Evolutionary conservation across 2,888 invertebrate species (phyloP).

Genomic region (Eupithecia insigniata): DNA sequence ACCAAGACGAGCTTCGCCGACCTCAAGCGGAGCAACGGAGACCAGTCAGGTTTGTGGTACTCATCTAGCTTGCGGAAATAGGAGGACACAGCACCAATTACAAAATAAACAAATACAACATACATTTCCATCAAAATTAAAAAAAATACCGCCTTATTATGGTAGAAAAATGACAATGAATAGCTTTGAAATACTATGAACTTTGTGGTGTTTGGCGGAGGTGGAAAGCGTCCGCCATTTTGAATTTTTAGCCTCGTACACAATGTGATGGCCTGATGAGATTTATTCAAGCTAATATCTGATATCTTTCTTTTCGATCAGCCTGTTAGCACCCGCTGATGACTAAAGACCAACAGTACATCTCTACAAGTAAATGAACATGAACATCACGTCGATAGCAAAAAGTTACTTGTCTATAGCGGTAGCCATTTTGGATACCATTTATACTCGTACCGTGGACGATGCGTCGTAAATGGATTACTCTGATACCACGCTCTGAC

Average conservation of each 20-base stretch:
- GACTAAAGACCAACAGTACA: not conserved
- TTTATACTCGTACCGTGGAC: not conserved
- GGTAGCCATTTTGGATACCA: constrained; percentile 24
- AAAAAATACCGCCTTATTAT: not conserved
- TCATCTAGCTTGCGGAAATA: constrained; percentile 41
- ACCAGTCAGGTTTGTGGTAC: constrained; percentile 70
- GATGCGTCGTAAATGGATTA: not conserved
- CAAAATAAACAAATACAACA: not conserved
- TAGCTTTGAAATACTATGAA: not conserved
- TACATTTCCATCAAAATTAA: not conserved
- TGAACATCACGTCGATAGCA: not conserved
- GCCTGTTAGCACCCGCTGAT: not conserved
- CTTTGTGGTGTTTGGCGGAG: not conserved
- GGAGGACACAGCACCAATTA: constrained; percentile 43
- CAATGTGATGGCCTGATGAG: not conserved
- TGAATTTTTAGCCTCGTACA: constrained; percentile 13
- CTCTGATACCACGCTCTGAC: not conserved
- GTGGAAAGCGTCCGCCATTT: constrained; percentile 15
- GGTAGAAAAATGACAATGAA: not conserved
- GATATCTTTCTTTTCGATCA: not conserved
- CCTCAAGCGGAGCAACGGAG: constrained; percentile 83
- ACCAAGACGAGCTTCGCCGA: constrained; percentile 89
- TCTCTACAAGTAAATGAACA: not conserved
- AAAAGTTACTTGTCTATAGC: not conserved
- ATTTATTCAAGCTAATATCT: not conserved